phyloP scores from a whole-genome alignment of 2,888 invertebrate species.

The Cataglyphis livida region DNA sequence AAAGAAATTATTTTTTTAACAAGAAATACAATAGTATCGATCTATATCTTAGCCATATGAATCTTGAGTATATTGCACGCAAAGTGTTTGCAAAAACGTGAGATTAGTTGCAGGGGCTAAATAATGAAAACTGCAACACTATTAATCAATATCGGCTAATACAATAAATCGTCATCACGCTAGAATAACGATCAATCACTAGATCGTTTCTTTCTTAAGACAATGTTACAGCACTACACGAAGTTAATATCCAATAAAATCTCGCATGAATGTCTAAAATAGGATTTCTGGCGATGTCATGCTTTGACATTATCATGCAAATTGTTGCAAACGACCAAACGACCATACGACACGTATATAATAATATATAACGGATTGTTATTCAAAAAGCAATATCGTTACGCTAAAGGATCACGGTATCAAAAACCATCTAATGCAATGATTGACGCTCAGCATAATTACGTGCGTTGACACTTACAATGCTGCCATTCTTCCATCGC shows the following conservation, averaged over 20 bases:
- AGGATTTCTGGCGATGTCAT: constrained; percentile 68
- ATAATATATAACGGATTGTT: constrained; percentile 54
- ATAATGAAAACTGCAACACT: constrained; percentile 57
- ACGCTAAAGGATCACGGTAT: constrained; percentile 65
- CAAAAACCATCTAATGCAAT: constrained; percentile 68
- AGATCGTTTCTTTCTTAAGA: not conserved
- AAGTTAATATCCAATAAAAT: constrained; percentile 57
- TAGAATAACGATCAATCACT: constrained; percentile 20
- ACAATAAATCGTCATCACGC: constrained; percentile 58
- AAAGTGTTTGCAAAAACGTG: constrained; percentile 31
- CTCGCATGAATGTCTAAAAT: constrained; percentile 52
- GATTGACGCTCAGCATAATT: constrained; percentile 70
- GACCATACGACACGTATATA: constrained; percentile 25
- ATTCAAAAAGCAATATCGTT: constrained; percentile 63
- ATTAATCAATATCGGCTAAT: constrained; percentile 55
- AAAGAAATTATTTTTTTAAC: not conserved
- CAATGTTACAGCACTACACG: constrained; percentile 61
- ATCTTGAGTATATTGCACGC: not conserved
- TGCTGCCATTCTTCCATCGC: constrained; percentile 91
- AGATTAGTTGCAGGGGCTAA: constrained; percentile 55
- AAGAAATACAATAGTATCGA: not conserved
- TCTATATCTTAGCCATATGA: not conserved
- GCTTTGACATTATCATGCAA: constrained; percentile 72
- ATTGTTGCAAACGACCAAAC: constrained; percentile 62
- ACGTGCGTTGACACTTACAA: constrained; percentile 87